These are phyloP conservation scores for Festucalex cinctus DNA, from an alignment of 2,113 vertebrate species.

Conservation along the genomic window DNA sequence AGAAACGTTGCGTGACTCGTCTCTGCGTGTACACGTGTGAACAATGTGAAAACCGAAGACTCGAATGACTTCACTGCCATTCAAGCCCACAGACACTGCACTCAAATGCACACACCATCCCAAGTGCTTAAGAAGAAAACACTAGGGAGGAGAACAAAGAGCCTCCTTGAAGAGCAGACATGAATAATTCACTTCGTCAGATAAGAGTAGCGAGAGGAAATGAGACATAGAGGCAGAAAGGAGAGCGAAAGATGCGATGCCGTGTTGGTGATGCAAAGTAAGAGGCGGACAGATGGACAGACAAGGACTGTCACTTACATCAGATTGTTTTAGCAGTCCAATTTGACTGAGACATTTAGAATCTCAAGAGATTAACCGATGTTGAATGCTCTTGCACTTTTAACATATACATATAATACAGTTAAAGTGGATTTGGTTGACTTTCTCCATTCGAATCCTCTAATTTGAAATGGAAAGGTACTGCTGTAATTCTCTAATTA, in stretches of 20 bases:
- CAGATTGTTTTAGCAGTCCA: conserved; percentile 24
- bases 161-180: conserved; percentile 56
- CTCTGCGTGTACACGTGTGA: background rate
- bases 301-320: conserved; percentile 35
- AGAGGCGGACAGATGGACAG: conserved; percentile 42
- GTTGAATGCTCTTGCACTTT: conserved; percentile 5
- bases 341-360: conserved; percentile 15
- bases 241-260: conserved; percentile 17
- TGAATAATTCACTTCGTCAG: conserved; percentile 66
- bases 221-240: conserved; percentile 18
- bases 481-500: too few relatives aligned
- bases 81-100: conserved; percentile 20
- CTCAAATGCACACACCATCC: conserved; percentile 11
- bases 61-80: conserved; percentile 13
- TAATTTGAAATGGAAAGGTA: too few relatives aligned
- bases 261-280: conserved; percentile 28
- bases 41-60: conserved; percentile 9
- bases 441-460: too few relatives aligned
- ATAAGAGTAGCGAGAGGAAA: conserved; percentile 36
- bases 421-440: background rate
- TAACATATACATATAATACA: conserved; percentile 1
- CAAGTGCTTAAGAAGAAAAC: conserved; percentile 51
- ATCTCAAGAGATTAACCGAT: conserved; percentile 21
- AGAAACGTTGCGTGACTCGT: background rate
- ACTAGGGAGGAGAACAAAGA: conserved; percentile 50